Evolutionary conservation across 2,797 vertebrate species (phyloP).

Genomic region (Mastacembelus armatus): DNA sequence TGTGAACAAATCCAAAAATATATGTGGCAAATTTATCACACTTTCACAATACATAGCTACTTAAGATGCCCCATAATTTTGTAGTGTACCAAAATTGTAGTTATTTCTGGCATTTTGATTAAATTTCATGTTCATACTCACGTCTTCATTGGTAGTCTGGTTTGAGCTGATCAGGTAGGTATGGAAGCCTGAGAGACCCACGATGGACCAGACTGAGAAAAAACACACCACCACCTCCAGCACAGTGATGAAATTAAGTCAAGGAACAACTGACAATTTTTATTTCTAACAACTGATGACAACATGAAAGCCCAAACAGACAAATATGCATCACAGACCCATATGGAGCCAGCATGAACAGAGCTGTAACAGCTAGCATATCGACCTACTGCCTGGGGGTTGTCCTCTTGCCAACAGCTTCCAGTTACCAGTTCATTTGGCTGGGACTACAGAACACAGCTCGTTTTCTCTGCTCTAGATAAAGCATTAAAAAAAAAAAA

Average conservation of each 20-base stretch:
- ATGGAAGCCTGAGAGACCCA: conserved; percentile 98
- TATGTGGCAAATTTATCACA: neutral
- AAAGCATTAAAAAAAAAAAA: conserved; percentile 39
- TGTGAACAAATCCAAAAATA: neutral
- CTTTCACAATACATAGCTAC: too few relatives aligned
- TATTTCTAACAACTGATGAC: conserved; percentile 1
- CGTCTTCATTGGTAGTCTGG: conserved; percentile 99
- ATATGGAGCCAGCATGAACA: conserved; percentile 1
- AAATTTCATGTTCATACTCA: conserved; percentile 82
- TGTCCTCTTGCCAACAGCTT: conserved; percentile 51
- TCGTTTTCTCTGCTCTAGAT: conserved; percentile 55
- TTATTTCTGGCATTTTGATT: neutral
- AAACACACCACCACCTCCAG: conserved; percentile 98
- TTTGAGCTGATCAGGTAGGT: conserved; percentile 99
- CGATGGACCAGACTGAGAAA: conserved; percentile 99
- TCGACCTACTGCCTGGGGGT: conserved; percentile 60
- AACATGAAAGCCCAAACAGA: neutral
- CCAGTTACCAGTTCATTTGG: conserved; percentile 60
- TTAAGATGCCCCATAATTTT: neutral
- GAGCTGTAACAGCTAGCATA: conserved; percentile 38
- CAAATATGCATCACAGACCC: conserved; percentile 10
- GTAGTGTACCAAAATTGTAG: neutral
- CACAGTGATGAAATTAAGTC: conserved; percentile 85
- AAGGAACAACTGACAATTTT: conserved; percentile 66
- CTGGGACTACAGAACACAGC: conserved; percentile 17